Evolutionary conservation across 37 sponge, comb jelly and placozoan species (phyloP).

Genomic region (Petrosia ficiformis): DNA sequence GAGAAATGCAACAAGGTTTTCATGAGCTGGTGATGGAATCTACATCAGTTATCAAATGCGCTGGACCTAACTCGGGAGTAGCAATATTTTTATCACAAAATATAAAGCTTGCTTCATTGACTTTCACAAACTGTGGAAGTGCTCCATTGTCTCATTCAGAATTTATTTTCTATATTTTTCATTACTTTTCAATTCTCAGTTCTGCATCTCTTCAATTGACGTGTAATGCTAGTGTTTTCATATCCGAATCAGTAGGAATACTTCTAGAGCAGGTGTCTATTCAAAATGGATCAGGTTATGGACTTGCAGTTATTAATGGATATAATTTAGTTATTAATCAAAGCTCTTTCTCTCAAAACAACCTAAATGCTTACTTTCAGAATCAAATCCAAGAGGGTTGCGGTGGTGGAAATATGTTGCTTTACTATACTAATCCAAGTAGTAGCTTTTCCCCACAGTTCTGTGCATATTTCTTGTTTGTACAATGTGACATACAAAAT

Average conservation of each 20-base stretch:
- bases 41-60: neutral
- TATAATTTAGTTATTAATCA: neutral
- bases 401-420: neutral
- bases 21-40: neutral
- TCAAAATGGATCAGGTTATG: conserved; percentile 14
- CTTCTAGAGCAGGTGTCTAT: neutral
- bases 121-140: neutral
- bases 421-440: neutral
- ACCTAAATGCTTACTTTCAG: neutral
- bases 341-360: neutral
- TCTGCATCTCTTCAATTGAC: too few relatives aligned
- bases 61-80: neutral
- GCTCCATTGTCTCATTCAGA: too few relatives aligned
- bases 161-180: too few relatives aligned
- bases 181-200: too few relatives aligned
- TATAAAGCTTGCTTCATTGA: neutral
- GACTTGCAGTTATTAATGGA: conserved; percentile 6
- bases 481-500: neutral
- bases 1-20: neutral
- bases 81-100: neutral
- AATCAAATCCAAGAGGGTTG: neutral
- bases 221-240: too few relatives aligned
- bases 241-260: too few relatives aligned
- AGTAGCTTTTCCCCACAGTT: neutral
- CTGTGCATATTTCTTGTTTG: too few relatives aligned